Percentiles rank a stretch among this genome's conserved stretches.
These are phyloP conservation scores for Gymnocephalus cernua DNA, from an alignment of 2,113 vertebrate genomes.

Conservation along the genomic window DNA sequence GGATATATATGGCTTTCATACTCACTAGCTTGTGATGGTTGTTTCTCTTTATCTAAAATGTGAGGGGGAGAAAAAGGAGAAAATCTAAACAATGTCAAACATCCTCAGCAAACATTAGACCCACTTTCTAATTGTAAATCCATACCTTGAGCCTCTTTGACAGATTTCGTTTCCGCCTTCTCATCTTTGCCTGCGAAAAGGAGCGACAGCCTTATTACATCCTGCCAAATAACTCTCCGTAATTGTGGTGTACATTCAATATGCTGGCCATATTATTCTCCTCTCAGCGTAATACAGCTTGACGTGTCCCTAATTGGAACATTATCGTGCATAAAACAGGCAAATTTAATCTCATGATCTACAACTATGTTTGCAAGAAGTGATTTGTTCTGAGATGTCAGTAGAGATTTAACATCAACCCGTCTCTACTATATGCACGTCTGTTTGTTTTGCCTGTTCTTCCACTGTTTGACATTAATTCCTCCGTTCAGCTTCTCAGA, in stretches of 20 bases:
- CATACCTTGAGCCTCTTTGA: slow-evolving; percentile 70
- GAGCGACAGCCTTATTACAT: slow-evolving; percentile 25
- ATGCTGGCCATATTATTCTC: slow-evolving; percentile 21
- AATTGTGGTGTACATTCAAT: slow-evolving; percentile 18
- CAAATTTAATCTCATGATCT: slow-evolving; percentile 44
- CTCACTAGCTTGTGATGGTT: slow-evolving; percentile 69
- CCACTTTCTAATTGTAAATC: not conserved
- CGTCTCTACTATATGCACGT: not conserved
- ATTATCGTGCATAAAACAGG: slow-evolving; percentile 39
- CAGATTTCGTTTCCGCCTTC: slow-evolving; percentile 56
- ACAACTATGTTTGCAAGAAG: slow-evolving; percentile 22
- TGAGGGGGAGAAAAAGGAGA: not conserved
- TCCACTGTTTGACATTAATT: too few relatives aligned
- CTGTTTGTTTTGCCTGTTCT: too few relatives aligned
- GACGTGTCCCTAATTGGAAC: slow-evolving; percentile 52
- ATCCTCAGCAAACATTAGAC: not conserved
- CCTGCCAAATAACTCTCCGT: slow-evolving; percentile 26
- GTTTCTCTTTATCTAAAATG: slow-evolving; percentile 67
- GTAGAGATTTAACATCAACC: not conserved
- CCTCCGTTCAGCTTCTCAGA: too few relatives aligned
- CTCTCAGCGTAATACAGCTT: slow-evolving; percentile 30
- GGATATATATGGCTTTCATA: slow-evolving; percentile 14
- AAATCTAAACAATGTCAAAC: not conserved
- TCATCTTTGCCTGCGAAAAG: slow-evolving; percentile 56
- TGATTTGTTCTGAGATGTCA: slow-evolving; percentile 33